Percentiles rank a stretch among this genome's conserved stretches.
Conservation (phyloP, 2,888 invertebrate genomes). For the Xestobium rufovillosum region DNA sequence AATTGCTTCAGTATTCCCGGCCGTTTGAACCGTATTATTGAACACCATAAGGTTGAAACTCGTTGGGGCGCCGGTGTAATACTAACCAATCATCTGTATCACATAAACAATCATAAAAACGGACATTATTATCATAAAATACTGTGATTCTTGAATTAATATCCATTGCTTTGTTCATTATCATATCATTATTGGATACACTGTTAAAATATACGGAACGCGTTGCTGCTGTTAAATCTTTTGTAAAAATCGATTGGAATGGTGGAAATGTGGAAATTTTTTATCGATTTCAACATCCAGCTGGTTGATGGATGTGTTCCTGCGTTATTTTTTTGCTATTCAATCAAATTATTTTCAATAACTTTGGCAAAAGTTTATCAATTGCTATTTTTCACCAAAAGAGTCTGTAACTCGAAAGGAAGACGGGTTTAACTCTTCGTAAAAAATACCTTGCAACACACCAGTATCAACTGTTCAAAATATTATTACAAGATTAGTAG, state of each 20-base stretch:
- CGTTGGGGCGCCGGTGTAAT: constrained; percentile 30
- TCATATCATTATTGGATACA: constrained; percentile 36
- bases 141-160: constrained; percentile 43
- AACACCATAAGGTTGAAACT: constrained; percentile 28
- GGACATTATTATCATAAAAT: constrained; percentile 43
- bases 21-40: constrained; percentile 12
- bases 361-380: background rate
- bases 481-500: no score
- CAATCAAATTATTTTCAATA: constrained; percentile 2
- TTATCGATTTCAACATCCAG: no score
- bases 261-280: no score
- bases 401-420: no score
- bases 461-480: no score
- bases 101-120: constrained; percentile 45
- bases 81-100: constrained; percentile 45
- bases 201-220: constrained; percentile 20
- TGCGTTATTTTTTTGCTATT: no score
- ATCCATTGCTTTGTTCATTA: constrained; percentile 36
- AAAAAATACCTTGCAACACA: no score
- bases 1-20: constrained; percentile 28
- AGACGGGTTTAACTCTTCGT: no score
- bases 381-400: no score
- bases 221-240: constrained; percentile 1
- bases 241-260: background rate
- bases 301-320: no score